These are phyloP conservation scores for Sebastes nivosus DNA, from an alignment of 2,797 vertebrate genomes.

Conservation along the genomic window DNA sequence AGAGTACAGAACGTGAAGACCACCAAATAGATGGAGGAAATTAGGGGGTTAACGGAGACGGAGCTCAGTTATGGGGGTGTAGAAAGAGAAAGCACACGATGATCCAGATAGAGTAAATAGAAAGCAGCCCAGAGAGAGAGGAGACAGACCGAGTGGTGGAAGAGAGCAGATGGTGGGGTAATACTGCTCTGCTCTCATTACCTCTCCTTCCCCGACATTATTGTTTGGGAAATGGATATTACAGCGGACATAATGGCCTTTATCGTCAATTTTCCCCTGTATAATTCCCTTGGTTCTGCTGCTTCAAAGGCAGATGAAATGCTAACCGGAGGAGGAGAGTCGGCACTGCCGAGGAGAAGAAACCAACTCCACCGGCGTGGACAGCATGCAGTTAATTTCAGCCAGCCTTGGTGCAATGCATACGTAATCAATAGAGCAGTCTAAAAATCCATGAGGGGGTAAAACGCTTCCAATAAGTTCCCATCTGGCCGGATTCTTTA, in stretches of 20 bases:
- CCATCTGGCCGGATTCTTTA: slow-evolving; percentile 47
- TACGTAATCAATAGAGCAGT: slow-evolving; percentile 64
- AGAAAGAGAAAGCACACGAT: slow-evolving; percentile 17
- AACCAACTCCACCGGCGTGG: slow-evolving; percentile 11
- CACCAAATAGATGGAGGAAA: not conserved
- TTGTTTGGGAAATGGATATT: slow-evolving; percentile 77
- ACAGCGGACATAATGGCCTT: slow-evolving; percentile 70
- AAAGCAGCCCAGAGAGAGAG: slow-evolving; percentile 39
- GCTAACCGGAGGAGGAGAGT: slow-evolving; percentile 32
- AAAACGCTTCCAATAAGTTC: slow-evolving; percentile 54
- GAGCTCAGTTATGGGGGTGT: not conserved
- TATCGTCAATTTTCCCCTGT: slow-evolving; percentile 66
- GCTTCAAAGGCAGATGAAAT: slow-evolving; percentile 66
- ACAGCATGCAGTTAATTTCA: slow-evolving; percentile 31
- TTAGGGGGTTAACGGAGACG: slow-evolving; percentile 25
- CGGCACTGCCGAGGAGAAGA: slow-evolving; percentile 16
- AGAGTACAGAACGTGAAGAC: not conserved
- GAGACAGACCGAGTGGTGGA: slow-evolving; percentile 30
- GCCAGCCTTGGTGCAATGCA: slow-evolving; percentile 39
- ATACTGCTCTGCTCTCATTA: slow-evolving; percentile 69
- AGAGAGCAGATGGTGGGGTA: slow-evolving; percentile 67
- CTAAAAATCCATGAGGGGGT: slow-evolving; percentile 61
- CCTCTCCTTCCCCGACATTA: slow-evolving; percentile 66
- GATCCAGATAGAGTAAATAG: slow-evolving; percentile 43
- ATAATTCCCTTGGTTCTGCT: slow-evolving; percentile 67